Evolutionary conservation across 2,888 invertebrate genomes (phyloP), one percentile per base, ranked within the genome.

Genomic region (Synergus japonicus): DNA sequence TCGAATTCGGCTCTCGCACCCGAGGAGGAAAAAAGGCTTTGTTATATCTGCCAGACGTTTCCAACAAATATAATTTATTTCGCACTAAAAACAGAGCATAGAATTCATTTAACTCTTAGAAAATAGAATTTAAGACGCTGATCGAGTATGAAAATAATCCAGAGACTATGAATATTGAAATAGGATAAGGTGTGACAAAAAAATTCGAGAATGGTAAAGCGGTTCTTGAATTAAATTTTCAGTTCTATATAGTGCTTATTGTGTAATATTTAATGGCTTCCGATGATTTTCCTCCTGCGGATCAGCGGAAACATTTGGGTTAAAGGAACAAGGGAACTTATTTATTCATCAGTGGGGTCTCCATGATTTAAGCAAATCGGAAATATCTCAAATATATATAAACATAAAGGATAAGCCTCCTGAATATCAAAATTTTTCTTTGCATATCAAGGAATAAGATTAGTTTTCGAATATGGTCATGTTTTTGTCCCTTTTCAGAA

Each of bases 1-100:
- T 73, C 73, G 73, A 73, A 49, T 73, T 73, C 54, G 54, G 29
- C 37, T 49, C 49, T 73, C 73, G 73, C 73, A 73, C 73, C 49
- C 54, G 29, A 12, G 73, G 29, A 12, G 73, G n/a, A 49, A 54
- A 69, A 54, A 73, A 54, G n/a, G 44, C 54, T 73, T 73, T 73
- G 49, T 73, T 73, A 49, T 49, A 73, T 37, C 37, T 54, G 54
- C 73, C 49, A 73, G 54, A 54, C 41, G 54, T 54, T 73, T 73
- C 37, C 54, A 73, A 15, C 54, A 54, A 73, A 73, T 54, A 73
- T 73, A 54, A 73, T 73, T 54, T 73, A 73, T 54, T n/a, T 73
- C 37, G n/a, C 18, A n/a, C 37, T 73, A 15, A 73, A 41, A 54
- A 73, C 37, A 73, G n/a, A 41, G 9, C 41, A 10, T 10, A n/a